Base-by-base conservation (phyloP, 92 coral and sea anemone species). In the Epizoanthus ramosus region DNA sequence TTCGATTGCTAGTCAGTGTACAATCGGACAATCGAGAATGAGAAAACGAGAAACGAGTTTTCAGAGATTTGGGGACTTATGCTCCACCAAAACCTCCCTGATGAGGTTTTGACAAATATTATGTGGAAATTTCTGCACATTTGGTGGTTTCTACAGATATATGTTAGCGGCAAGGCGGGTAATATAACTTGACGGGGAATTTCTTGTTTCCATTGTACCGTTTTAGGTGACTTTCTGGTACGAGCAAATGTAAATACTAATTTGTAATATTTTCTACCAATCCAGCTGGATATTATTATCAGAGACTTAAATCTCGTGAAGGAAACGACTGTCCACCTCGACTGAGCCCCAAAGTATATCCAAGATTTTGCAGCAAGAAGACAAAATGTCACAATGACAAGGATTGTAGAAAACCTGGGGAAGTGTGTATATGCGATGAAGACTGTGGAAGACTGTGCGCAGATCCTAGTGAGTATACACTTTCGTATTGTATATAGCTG, bases 381-480 rank as follows among this genome's bases (percentile, higher is more conserved):
- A 83, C 56, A 33, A 79, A 75, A 31, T 97, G 99, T 72, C 85
- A 79, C 59, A 94, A 93, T 18, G 93, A 92, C 63, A 97, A 94
- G 64, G 90, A 86, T 68, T 97, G 99, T 79, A 68, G 56, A 47
- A 64, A 69, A 57, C 85, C 88, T 18, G 90, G 85, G 16, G 91
- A 92, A 80, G 79, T 85, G 13, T 97, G 99, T 89, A 85, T 87
- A 22, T 97, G 99, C 80, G 83, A 92, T 57, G 94, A 90, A 77
- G 93, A 97, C 73, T 97, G 99, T 63, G 99, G 99, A 12, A 88
- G 85, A 47, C 18, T 87, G 54, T 97, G 99, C 81, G 53, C 85
- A 4, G 92, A 97, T 59, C 95, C 99, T 73, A 92, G 99, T 97
- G 86, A 97, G 99, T 97, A n/a, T n/a, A 33, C 39, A n/a, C 12